Evolutionary conservation across 2,797 vertebrate genomes (phyloP), one percentile per base, ranked within the genome.

Genomic region (Brachyrhaphis roseni): DNA sequence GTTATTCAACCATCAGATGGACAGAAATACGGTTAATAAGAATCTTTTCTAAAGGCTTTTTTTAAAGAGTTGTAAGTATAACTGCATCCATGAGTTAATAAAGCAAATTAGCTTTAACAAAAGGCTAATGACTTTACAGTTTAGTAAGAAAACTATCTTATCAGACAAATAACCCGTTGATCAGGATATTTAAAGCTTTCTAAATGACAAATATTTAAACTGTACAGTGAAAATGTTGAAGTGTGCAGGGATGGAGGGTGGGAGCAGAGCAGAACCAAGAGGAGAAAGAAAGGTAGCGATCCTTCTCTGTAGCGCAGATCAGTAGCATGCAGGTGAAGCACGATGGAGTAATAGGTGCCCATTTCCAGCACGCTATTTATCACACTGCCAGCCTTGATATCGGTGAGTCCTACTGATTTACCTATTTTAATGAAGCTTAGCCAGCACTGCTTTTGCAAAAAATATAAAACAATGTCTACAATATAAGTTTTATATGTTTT

Each of bases 331-430:
- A 41, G 77, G 79, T 82, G 16, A 36, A 18, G 23, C 70, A 77
- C 83, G 51, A 45, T 59, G 78, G 1, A 20, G 10, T 12, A 45
- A 79, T 49, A 57, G 66, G 16, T 64, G 76, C 74, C 76, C 66
- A 31, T 66, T 74, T 55, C 18, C 78, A 75, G 76, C 79, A 49
- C 41, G 55, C 74, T 76, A 80, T 36, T 75, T 1, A 76, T 55
- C 45, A 34, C 31, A 46, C 23, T 1, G 7, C 31, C 13, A 12
- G 82, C 75, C 55, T 75, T n/a, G 39, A 79, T 20, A 55, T 75
- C 53, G 89, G 91, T 94, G 76, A 91, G 92, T 90, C 72, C 79
- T 8, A 6, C 28, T 5, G 2, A 43, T 76, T 83, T 5, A 66
- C 64, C 71, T 8, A 8, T 83, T 86, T 81, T 12, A 74, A 18